A percentile compares a stretch with the other conserved stretches of the same genome.
These are phyloP conservation scores for Magallana ariakensis DNA, from an alignment of 1,140 invertebrate genomes.

Conservation along the genomic window DNA sequence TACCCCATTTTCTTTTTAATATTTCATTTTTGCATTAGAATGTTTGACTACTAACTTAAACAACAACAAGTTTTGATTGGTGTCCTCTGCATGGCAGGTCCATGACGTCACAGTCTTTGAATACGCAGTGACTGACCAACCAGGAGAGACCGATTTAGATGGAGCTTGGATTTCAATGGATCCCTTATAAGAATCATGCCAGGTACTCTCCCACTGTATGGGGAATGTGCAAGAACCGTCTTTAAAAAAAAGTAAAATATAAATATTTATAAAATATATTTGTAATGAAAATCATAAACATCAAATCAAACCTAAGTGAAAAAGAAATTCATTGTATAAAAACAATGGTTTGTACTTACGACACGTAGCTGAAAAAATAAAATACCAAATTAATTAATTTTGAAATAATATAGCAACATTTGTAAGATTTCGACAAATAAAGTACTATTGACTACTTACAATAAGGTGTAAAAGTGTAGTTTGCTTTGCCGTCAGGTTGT, in stretches of 20 bases:
- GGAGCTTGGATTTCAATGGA: slow-evolving; percentile 5
- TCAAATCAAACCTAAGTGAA: no score
- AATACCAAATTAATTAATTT: neutral
- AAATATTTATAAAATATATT: neutral
- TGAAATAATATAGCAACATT: neutral
- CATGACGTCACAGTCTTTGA: slow-evolving; percentile 24
- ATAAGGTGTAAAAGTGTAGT: slow-evolving; percentile 17
- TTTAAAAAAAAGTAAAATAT: neutral
- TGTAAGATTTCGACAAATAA: neutral
- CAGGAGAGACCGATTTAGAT: slow-evolving; percentile 1
- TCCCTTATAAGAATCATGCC: slow-evolving; percentile 39
- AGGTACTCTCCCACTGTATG: slow-evolving; percentile 23
- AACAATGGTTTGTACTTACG: neutral
- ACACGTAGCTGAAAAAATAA: slow-evolving; percentile 20
- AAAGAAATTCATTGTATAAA: no score
- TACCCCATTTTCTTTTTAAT: no score
- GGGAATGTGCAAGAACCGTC: slow-evolving; percentile 42
- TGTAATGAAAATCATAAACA: no score
- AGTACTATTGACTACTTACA: slow-evolving; percentile 13
- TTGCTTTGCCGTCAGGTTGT: slow-evolving; percentile 28
- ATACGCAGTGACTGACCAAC: slow-evolving; percentile 34
- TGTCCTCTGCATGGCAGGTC: slow-evolving; percentile 37
- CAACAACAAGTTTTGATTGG: slow-evolving; percentile 2
- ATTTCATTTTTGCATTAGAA: no score
- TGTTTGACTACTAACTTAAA: slow-evolving; percentile 34